Conservation (phyloP, 2,113 vertebrate genomes). For the Nanger granti region DNA sequence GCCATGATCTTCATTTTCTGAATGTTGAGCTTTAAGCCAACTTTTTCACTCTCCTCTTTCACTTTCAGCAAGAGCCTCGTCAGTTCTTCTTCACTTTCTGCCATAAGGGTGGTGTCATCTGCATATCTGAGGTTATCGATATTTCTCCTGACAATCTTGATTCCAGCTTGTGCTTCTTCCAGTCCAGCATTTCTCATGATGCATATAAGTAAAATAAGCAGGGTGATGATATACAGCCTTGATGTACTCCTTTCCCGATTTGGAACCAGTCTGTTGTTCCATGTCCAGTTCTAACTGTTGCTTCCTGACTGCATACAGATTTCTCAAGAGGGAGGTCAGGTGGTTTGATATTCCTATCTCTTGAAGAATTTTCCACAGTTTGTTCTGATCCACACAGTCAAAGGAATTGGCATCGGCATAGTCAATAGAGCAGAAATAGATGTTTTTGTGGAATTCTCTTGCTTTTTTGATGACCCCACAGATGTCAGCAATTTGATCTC, state of each 20-base stretch:
- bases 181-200: not conserved
- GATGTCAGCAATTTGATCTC: not conserved
- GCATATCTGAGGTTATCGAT: not conserved
- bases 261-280: not conserved
- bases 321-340: not conserved
- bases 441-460: not conserved
- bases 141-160: not conserved
- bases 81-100: not conserved
- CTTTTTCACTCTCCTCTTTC: not conserved
- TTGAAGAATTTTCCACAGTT: not conserved
- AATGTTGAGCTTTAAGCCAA: not conserved
- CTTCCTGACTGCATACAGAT: not conserved
- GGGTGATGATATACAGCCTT: not conserved
- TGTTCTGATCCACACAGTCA: not conserved
- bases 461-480: rapidly evolving
- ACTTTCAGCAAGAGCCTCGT: not conserved
- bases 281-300: not conserved
- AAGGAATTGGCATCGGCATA: not conserved
- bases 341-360: not conserved
- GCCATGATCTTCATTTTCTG: not conserved
- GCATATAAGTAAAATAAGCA: not conserved
- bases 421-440: not conserved
- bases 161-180: not conserved
- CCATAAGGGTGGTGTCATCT: not conserved
- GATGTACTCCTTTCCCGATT: not conserved